Conservation (phyloP, 2,888 invertebrate species). For the Agonum fuliginosum region DNA sequence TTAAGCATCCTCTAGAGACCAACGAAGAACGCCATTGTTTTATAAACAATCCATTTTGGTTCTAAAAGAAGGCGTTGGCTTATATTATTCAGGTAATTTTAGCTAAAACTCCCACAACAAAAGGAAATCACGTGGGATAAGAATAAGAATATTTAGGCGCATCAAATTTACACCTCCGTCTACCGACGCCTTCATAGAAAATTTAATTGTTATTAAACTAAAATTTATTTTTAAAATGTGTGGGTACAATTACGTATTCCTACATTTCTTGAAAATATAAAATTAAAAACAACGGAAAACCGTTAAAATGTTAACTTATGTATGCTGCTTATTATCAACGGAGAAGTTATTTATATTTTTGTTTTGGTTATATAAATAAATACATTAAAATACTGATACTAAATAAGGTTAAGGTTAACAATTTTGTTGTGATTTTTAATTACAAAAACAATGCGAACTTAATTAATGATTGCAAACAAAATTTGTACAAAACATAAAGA, state of each 20-base stretch:
- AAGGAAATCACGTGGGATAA: slow-evolving; percentile 2
- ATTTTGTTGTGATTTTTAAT: background rate
- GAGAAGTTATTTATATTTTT: slow-evolving; percentile 8
- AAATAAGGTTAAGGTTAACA: background rate
- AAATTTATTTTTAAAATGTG: slow-evolving; percentile 5
- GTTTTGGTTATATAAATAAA: too few relatives aligned
- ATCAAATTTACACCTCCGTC: background rate
- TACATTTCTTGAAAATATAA: too few relatives aligned
- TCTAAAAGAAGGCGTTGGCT: background rate
- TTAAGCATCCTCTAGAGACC: too few relatives aligned
- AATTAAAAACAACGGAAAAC: too few relatives aligned
- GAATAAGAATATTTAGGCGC: background rate
- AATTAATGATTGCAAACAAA: too few relatives aligned
- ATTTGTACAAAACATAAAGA: too few relatives aligned
- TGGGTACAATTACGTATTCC: too few relatives aligned
- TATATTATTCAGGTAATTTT: background rate
- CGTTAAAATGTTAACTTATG: too few relatives aligned
- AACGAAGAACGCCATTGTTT: background rate
- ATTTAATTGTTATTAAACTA: background rate
- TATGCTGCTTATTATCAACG: background rate
- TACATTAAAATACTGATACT: background rate
- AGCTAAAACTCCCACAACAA: background rate
- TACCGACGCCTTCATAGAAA: background rate
- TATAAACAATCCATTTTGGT: background rate
- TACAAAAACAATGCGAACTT: slow-evolving; percentile 11